A percentile compares a stretch with the other conserved stretches of the same genome.
These are phyloP conservation scores for Phoxinus dragarum DNA, from an alignment of 2,797 vertebrate species.

Conservation along the genomic window DNA sequence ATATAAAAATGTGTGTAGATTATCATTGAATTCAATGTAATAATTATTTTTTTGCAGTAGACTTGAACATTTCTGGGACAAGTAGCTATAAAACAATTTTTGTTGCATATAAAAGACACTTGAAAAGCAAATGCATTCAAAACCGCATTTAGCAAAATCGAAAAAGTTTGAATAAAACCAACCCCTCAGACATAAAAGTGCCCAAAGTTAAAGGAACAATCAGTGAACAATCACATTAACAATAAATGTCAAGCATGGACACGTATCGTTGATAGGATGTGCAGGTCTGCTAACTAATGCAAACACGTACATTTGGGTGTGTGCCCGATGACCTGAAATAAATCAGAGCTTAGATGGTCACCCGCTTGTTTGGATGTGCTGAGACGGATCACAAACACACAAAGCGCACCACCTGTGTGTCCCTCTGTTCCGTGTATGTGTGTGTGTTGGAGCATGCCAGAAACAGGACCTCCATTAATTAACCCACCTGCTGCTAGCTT, in stretches of 20 bases:
- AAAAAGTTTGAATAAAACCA: background rate
- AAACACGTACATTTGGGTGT: conserved; percentile 24
- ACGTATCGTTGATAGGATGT: background rate
- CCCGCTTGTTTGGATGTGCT: conserved; percentile 50
- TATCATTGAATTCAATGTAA: background rate
- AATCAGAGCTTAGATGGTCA: conserved; percentile 59
- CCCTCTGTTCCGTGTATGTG: conserved; percentile 55
- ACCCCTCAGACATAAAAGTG: background rate
- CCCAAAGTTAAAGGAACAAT: background rate
- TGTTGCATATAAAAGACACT: background rate
- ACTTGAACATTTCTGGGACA: background rate
- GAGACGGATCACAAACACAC: conserved; percentile 50
- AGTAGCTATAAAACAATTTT: background rate
- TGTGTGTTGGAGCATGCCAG: conserved; percentile 51
- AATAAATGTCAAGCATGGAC: background rate
- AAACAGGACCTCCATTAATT: conserved; percentile 68
- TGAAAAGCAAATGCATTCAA: background rate
- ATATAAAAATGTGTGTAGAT: background rate
- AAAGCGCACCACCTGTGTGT: conserved; percentile 59
- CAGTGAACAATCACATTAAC: background rate
- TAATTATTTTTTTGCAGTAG: background rate
- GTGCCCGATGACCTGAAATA: conserved; percentile 51
- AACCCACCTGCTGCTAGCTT: conserved; percentile 68
- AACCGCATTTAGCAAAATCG: no score
- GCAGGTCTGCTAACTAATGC: conserved; percentile 12